phyloP scores from a whole-genome alignment of 2,797 vertebrate genomes.

The Somateria mollissima region DNA sequence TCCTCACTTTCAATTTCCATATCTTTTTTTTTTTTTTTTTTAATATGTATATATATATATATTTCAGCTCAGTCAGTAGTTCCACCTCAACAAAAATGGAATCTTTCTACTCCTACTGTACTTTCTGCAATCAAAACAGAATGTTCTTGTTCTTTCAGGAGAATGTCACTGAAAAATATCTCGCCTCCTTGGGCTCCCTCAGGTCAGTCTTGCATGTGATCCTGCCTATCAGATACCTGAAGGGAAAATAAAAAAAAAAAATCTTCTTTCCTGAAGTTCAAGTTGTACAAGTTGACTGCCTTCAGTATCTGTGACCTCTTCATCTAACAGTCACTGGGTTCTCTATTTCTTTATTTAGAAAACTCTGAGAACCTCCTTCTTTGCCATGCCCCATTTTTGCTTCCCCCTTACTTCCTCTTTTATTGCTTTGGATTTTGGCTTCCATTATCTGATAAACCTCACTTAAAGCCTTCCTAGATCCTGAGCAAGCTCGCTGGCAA shows the following conservation, averaged over 20 bases:
- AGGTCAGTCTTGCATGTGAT: background rate
- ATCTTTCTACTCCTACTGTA: background rate
- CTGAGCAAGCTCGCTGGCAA: background rate
- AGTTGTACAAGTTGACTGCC: background rate
- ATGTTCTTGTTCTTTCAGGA: background rate
- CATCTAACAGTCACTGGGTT: background rate
- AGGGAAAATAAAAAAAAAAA: background rate
- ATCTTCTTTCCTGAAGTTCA: background rate
- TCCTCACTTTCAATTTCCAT: background rate
- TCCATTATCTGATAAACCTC: background rate
- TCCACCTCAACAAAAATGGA: background rate
- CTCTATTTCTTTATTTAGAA: background rate
- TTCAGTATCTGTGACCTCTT: background rate
- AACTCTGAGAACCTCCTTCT: background rate
- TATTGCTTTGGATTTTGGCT: background rate
- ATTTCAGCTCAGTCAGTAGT: background rate
- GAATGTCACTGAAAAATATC: background rate
- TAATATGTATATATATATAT: too few relatives aligned
- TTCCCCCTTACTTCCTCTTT: background rate
- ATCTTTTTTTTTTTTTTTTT: background rate
- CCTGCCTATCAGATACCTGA: background rate
- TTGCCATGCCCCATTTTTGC: background rate
- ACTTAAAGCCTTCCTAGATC: background rate
- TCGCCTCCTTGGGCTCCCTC: background rate
- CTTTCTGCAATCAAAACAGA: background rate